These are phyloP conservation scores for Psettodes erumei DNA, from an alignment of 2,113 vertebrate species.

Conservation along the genomic window DNA sequence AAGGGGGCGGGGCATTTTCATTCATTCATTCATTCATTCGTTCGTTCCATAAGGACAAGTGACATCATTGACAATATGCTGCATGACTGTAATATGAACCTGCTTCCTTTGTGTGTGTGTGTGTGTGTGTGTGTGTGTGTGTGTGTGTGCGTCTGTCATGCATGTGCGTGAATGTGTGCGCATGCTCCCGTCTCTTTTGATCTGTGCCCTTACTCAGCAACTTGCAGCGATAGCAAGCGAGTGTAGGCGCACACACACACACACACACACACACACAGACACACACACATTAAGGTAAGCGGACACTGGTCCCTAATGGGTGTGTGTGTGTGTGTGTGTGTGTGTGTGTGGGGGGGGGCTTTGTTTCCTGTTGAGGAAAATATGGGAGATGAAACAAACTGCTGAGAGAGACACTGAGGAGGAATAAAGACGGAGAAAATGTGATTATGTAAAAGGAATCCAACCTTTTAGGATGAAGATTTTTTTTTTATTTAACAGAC, in stretches of 20 bases:
- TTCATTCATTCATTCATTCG: slow-evolving; percentile 26
- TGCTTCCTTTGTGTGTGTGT: slow-evolving; percentile 35
- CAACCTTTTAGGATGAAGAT: no score
- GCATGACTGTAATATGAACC: slow-evolving; percentile 59
- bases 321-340: no score
- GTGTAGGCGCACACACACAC: slow-evolving; percentile 22
- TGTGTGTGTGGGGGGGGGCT: slow-evolving; percentile 43
- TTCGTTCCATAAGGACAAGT: slow-evolving; percentile 39
- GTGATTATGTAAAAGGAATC: slow-evolving; percentile 43
- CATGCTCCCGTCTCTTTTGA: slow-evolving; percentile 31
- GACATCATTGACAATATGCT: slow-evolving; percentile 67
- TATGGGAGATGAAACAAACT: slow-evolving; percentile 74
- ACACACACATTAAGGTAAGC: slow-evolving; percentile 65
- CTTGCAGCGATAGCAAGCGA: slow-evolving; percentile 30
- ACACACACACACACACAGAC: slow-evolving; percentile 26
- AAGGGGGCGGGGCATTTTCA: background rate
- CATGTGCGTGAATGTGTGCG: background rate
- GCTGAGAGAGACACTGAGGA: slow-evolving; percentile 61
- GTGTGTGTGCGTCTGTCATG: slow-evolving; percentile 9
- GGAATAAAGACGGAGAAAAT: slow-evolving; percentile 40
- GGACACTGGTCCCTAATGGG: slow-evolving; percentile 73
- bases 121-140: slow-evolving; percentile 20
- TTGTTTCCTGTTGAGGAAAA: slow-evolving; percentile 75
- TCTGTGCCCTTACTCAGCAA: slow-evolving; percentile 68
- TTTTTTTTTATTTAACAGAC: no score